Evolutionary conservation across 1,140 invertebrate species (phyloP).

Genomic region (Pogonus chalceus): DNA sequence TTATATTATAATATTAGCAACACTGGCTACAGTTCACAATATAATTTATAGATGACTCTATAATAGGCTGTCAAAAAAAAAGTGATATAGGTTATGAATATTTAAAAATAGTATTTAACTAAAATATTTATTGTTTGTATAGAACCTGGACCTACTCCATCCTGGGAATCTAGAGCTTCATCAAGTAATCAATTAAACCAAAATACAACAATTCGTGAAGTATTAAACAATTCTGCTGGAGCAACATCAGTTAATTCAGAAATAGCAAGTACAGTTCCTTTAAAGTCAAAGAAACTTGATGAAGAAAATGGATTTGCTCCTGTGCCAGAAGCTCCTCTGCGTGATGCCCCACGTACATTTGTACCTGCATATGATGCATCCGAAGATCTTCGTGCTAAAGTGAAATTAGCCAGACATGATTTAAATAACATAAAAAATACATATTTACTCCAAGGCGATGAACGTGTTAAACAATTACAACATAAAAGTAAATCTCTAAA

Average conservation of each 20-base stretch:
- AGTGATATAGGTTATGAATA: no score
- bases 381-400: background rate
- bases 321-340: background rate
- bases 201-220: background rate
- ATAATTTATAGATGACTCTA: no score
- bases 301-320: no score
- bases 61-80: no score
- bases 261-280: no score
- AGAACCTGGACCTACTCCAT: slow-evolving; percentile 29
- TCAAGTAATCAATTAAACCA: slow-evolving; percentile 6
- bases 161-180: slow-evolving; percentile 19
- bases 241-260: no score
- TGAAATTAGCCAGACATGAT: background rate
- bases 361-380: background rate
- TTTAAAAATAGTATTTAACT: no score
- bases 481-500: background rate
- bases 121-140: slow-evolving; percentile 13
- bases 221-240: no score
- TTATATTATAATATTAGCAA: no score
- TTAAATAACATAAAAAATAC: background rate
- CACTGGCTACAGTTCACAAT: no score
- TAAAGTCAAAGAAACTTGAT: no score
- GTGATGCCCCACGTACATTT: background rate
- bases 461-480: background rate
- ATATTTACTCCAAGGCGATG: background rate